A percentile compares a stretch with the other conserved stretches of the same genome.
phyloP scores from a whole-genome alignment of 2,888 invertebrate genomes.

The Hypomecis atomaria region DNA sequence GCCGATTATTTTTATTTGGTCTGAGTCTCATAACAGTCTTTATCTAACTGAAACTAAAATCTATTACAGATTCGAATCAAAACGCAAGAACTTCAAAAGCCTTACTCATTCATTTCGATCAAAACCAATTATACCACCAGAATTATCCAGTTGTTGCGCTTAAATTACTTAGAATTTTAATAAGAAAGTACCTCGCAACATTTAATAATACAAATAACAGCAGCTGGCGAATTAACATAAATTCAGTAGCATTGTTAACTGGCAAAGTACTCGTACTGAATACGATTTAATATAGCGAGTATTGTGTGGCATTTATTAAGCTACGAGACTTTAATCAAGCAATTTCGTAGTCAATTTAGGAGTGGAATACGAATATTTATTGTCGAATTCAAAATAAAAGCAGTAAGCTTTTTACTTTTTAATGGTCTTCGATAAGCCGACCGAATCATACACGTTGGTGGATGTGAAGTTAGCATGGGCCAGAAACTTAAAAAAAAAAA shows the following conservation, averaged over 20 bases:
- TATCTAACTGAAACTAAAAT: not conserved
- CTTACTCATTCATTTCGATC: not conserved
- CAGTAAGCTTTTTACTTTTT: no score
- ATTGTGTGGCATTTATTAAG: conserved; percentile 11
- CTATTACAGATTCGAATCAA: not conserved
- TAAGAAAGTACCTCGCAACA: conserved; percentile 12
- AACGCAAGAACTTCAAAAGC: not conserved
- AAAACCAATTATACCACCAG: conserved; percentile 3
- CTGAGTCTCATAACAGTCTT: no score
- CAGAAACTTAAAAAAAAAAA: no score
- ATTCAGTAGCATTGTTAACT: conserved; percentile 20
- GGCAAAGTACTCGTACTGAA: conserved; percentile 8
- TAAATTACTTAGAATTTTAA: conserved; percentile 14
- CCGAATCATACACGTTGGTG: no score
- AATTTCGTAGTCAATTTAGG: not conserved
- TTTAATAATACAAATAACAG: conserved; percentile 19
- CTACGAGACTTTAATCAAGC: conserved; percentile 4
- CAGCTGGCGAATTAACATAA: conserved; percentile 21
- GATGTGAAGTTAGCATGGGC: no score
- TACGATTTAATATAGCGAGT: conserved; percentile 16
- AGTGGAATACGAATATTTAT: not conserved
- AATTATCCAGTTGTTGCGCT: not conserved
- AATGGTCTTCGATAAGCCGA: no score
- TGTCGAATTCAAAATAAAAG: no score
- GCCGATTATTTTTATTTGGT: no score